Evolutionary conservation across 2,888 invertebrate species (phyloP), one percentile per base, ranked within the genome.

Genomic region (Drosophila gaucha): DNA sequence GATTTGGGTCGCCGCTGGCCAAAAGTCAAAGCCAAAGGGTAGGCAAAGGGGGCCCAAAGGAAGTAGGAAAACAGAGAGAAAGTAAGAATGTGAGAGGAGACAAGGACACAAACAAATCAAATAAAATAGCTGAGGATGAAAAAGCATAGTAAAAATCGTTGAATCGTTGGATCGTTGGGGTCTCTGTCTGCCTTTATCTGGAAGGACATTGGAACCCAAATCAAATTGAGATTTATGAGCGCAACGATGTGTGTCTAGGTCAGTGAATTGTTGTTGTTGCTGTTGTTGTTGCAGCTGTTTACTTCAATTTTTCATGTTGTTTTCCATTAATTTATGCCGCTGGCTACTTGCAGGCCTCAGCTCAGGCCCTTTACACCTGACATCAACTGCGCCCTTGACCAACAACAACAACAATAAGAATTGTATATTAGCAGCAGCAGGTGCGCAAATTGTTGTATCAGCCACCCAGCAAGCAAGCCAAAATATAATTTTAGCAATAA

Each of bases 151-250:
- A 67, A 63, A 73, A 62, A 65, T 76, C 69, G 55, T 59, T 59
- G 59, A 57, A 36, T 44, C 47, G 36, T 28, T 60, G 62, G 35
- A 62, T 24, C 47, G 30, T 22, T 47, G 38, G 31, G 30, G 16
- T 35, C 35, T 26, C 18, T 3, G 49, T 8, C 49, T n/a, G 36
- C 57, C 50, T 18, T 56, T 75, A 65, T 65, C 57, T 35, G 58
- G 44, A 38, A 41, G 30, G 60, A 63, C 59, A 73, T 52, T 63
- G 75, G 54, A 62, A 84, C 86, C 84, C 88, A 88, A 85, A 88
- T 85, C 84, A 85, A 85, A 86, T 88, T 86, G 86, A 85, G 88
- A 85, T 85, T 85, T 88, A 88, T 88, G 86, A 84, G 84, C 68
- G 52, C 80, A 76, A 26, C 80, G 86, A 80, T 84, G 78, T 84